Evolutionary conservation across 1,140 invertebrate genomes (phyloP), one percentile per base, ranked within the genome.

Genomic region (Bombus balteatus): DNA sequence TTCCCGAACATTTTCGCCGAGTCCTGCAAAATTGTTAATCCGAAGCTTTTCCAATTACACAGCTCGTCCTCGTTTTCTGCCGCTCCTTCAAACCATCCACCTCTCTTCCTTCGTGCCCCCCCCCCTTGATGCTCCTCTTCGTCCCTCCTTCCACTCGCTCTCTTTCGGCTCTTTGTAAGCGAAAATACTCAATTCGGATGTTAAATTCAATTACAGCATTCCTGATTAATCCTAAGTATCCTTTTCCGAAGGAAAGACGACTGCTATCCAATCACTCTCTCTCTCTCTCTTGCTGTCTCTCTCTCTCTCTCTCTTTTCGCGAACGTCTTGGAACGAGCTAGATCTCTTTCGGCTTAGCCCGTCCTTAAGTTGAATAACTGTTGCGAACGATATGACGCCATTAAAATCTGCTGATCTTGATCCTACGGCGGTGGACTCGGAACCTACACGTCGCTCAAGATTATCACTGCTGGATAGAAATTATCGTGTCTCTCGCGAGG

Each of bases 11-110:
- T 93, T 95, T 95, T 94, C 93, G 94, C 92, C 92, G 92, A 95
- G 92, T 93, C 92, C 93, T 92, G 94, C 94, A 95, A 94, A 95
- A 95, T 94, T 94, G 93, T 95, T 95, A 95, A 95, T 95, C 93
- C 93, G 81, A 88, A 93, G 93, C 91, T 94, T 94, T 94, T 94
- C 92, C 93, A 95, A 94, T 95, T 95, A 94, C 89, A 90, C 88
- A 76, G 73, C 80, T 74, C 77, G 77, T 81, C 75, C 73, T 80
- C 78, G 68, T 73, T 81, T 65, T 85, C 65, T 37, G 70, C 80
- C 70, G 66, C 71, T 81, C 87, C 79, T 85, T 47, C 62, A 43
- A 82, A 78, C 83, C 82, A 84, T 70, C 76, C 47, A 18, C 53
- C 53, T 15, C 22, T 39, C 53, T 37, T 10, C 86, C 85, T 57